phyloP scores from a whole-genome alignment of 2,888 invertebrate species.

The Busseola fusca region DNA sequence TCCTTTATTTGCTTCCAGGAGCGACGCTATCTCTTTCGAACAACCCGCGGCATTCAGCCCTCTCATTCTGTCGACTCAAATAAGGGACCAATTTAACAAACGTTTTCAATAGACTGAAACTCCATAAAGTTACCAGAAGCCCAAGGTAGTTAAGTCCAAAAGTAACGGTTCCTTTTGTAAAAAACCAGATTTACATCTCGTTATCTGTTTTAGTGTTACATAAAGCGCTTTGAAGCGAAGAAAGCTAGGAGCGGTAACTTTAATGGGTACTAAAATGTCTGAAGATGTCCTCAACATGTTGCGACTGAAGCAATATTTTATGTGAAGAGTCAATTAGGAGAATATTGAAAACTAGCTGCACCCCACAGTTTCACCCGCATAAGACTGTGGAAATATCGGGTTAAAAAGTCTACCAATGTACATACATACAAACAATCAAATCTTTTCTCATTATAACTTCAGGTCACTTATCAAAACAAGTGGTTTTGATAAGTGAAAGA shows the following conservation, averaged over 20 bases:
- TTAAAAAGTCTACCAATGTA: not conserved
- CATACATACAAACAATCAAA: not conserved
- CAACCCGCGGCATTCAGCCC: not conserved
- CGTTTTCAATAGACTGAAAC: conserved; percentile 14
- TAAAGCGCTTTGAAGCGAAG: conserved; percentile 43
- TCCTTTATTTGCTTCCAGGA: too few species aligned
- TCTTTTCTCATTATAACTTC: not conserved
- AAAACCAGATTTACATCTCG: conserved; percentile 36
- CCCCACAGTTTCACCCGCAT: not conserved
- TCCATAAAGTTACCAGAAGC: conserved; percentile 27
- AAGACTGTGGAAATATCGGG: not conserved
- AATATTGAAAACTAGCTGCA: conserved; percentile 2
- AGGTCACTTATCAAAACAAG: too few species aligned
- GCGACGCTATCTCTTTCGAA: too few species aligned
- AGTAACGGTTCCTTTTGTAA: conserved; percentile 25
- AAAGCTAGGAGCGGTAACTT: conserved; percentile 49
- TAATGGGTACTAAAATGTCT: conserved; percentile 59
- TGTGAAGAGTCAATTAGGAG: conserved; percentile 2
- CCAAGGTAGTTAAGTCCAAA: conserved; percentile 28
- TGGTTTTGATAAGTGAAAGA: not conserved
- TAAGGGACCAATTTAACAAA: conserved; percentile 19
- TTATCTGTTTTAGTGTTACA: conserved; percentile 54
- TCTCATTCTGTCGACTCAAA: not conserved
- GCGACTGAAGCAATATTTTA: not conserved
- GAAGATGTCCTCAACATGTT: conserved; percentile 30